These are phyloP conservation scores for Polyommatus iphigenia DNA, from an alignment of 2,888 invertebrate genomes.

Conservation along the genomic window DNA sequence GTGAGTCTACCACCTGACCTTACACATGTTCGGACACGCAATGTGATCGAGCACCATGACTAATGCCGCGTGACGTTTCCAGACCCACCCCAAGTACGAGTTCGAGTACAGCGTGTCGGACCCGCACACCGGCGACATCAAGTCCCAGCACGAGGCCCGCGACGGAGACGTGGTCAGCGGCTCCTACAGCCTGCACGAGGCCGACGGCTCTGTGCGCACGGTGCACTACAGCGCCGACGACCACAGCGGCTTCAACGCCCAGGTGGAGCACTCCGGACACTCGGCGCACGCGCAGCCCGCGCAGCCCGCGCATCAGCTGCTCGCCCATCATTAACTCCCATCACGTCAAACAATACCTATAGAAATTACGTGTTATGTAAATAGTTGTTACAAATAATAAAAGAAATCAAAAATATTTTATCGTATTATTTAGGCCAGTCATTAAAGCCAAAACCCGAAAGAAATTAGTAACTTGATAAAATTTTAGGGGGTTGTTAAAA, in stretches of 20 bases:
- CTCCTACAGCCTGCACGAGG: constrained; percentile 77
- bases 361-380: neutral
- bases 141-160: constrained; percentile 81
- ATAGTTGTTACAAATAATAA: neutral
- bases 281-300: constrained; percentile 69
- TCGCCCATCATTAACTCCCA: constrained; percentile 35
- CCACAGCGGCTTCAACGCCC: constrained; percentile 68
- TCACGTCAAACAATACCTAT: neutral
- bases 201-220: constrained; percentile 78
- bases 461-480: too few species aligned
- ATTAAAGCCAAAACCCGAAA: too few species aligned
- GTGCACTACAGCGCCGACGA: constrained; percentile 82
- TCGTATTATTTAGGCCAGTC: too few species aligned
- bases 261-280: constrained; percentile 76
- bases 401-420: neutral
- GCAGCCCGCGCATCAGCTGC: constrained; percentile 52
- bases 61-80: constrained; percentile 13
- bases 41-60: constrained; percentile 46
- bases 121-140: constrained; percentile 78
- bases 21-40: neutral
- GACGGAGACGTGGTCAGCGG: constrained; percentile 76
- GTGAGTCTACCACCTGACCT: constrained; percentile 45
- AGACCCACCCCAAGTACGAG: constrained; percentile 76
- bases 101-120: constrained; percentile 77
- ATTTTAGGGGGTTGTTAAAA: too few species aligned